Conservation (phyloP, 2,797 vertebrate genomes). For the Xiphorhynchus erythropygius region DNA sequence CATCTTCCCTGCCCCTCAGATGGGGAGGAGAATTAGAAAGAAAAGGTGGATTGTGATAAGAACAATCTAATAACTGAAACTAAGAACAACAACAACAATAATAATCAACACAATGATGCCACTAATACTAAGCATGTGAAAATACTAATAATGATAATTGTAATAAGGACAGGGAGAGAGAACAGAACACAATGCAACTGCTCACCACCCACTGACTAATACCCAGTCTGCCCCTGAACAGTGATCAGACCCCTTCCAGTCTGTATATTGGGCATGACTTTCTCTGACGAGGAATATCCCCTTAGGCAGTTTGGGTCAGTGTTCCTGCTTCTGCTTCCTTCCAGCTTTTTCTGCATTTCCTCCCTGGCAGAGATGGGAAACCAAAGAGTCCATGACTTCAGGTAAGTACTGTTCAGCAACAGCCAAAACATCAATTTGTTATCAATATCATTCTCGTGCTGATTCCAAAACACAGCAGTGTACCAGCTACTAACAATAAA, state of each 20-base stretch:
- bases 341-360: background rate
- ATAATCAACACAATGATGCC: rapidly evolving
- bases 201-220: background rate
- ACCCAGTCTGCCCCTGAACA: too few species aligned
- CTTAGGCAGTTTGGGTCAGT: too few species aligned
- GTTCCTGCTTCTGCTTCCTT: background rate
- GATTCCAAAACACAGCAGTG: background rate
- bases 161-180: background rate
- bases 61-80: background rate
- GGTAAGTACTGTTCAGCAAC: background rate
- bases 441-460: background rate
- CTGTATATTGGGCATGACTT: background rate
- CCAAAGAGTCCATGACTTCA: too few species aligned
- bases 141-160: background rate
- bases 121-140: background rate
- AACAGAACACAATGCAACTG: background rate
- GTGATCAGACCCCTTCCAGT: background rate
- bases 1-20: too few species aligned
- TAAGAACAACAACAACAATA: rapidly evolving
- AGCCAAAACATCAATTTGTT: background rate
- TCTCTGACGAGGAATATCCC: background rate
- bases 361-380: background rate
- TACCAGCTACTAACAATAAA: background rate
- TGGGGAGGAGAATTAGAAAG: background rate
- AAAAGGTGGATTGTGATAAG: background rate